Evolutionary conservation across 2,113 vertebrate genomes (phyloP).

Genomic region (Cottus gobio): DNA sequence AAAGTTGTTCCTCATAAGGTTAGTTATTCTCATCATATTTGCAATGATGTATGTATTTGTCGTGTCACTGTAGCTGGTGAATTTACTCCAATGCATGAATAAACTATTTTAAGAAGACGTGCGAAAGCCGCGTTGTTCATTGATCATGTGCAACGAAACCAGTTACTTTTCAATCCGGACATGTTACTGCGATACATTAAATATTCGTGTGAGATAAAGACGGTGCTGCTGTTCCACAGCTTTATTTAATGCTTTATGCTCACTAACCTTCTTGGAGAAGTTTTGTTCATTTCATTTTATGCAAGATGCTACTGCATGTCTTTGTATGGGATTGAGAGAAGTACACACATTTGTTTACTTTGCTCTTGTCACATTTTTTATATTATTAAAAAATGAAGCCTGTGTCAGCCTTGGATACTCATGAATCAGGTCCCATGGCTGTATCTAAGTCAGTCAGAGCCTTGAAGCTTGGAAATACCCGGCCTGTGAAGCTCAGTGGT

Average conservation of each 20-base stretch:
- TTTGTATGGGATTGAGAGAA: not conserved
- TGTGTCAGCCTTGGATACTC: not conserved
- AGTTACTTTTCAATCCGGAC: not conserved
- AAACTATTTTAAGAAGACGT: constrained; percentile 48
- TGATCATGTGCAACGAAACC: constrained; percentile 39
- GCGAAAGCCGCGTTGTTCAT: not conserved
- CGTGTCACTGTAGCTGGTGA: constrained; percentile 5
- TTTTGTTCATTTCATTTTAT: not conserved
- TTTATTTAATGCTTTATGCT: too few species aligned
- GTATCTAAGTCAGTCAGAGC: not conserved
- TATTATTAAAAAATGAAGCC: too few species aligned
- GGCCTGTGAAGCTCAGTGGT: not conserved
- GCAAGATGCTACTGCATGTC: not conserved
- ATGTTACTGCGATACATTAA: too few species aligned
- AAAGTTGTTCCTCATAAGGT: not conserved
- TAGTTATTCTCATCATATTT: constrained; percentile 1
- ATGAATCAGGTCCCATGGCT: not conserved
- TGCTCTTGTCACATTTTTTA: not conserved
- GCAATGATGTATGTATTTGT: constrained; percentile 7
- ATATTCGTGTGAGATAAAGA: too few species aligned
- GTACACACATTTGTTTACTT: not conserved
- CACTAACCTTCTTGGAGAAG: too few species aligned
- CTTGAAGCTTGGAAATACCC: constrained; percentile 1
- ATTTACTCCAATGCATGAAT: constrained; percentile 54
- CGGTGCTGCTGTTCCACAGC: fast-evolving